Base-by-base conservation (phyloP, 2,888 invertebrate species). In the Melanotus villosus region DNA sequence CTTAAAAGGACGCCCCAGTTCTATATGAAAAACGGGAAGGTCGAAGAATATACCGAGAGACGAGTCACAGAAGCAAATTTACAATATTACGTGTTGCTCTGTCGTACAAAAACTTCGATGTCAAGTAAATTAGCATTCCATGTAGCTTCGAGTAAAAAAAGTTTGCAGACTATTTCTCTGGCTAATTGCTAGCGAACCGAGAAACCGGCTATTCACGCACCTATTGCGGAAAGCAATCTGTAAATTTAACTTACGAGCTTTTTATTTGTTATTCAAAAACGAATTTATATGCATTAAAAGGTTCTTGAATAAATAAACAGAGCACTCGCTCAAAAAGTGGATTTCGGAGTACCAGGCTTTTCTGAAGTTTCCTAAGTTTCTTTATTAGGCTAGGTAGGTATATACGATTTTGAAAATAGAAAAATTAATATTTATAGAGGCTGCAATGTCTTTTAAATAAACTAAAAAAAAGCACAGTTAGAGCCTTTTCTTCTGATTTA, bases 141-240 rank as follows among this genome's bases (percentile, higher is more conserved):
- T 41, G 41, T 41, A 41, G 41, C 34, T 1, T 1, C 16, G 41
- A 14, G 14, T 16, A 14, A 18, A 45, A 21, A 12, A 47, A 47
- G 47, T 23, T 10, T 23, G 47, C 23, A 47, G 23, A 23, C 23
- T 23, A 23, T 47, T 23, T 26, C 47, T 47, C 21, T 12, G n/a
- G 23, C 47, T 47, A 47, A 47, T 47, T 47, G 47, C 47, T 43
- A 18, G 26, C 19, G 21, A 21, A 45, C 19, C 45, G 21, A 21
- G 21, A 19, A 21, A 45, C 45, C 45, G 45, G 45, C 45, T 45
- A 45, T 45, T 45, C 45, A 45, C n/a, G 45, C 45, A 45, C 19
- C 41, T 41, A 14, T 41, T 16, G 41, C 9, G 41, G 16, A 41
- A 14, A 14, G 16, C 41, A 41, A 41, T 41, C 41, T 41, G 41